Base-by-base conservation (phyloP, 2,888 invertebrate genomes). In the Neria commutata region DNA sequence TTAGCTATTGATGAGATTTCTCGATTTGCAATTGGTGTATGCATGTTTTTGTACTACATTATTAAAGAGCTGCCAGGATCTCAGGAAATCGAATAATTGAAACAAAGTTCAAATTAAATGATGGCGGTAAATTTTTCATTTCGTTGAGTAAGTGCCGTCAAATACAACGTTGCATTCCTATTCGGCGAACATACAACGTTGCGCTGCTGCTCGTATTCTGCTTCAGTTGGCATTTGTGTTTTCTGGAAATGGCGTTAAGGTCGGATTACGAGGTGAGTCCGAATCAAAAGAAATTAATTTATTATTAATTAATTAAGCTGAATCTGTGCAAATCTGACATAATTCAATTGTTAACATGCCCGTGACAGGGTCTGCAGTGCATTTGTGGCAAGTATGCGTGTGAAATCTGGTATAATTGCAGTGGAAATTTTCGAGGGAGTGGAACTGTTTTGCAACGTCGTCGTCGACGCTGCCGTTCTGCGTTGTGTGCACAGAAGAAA, bases 181-280 rank as follows among this genome's bases (percentile, higher is more conserved):
- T n/a, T n/a, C n/a, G n/a, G n/a, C n/a, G n/a, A n/a, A n/a, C n/a
- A n/a, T n/a, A n/a, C 33, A 50, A 46, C 54, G 48, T 34, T 48
- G 50, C 4, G 11, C 5, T 21, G 23, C 33, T 34, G 55, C 21
- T 29, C 46, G 26, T 16, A 17, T 45, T 56, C 48, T 33, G 51
- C 49, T 56, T 53, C 52, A 53, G 56, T 60, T 62, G 58, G 63
- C 63, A 62, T 45, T 54, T 68, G 54, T 54, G 46, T 54, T 54
- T 67, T 66, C 67, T 75, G 71, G 71, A 78, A 78, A 81, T 81
- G 81, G 80, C 80, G 75, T 74, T 77, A 68, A 78, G 79, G 76
- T 80, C 81, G 70, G 77, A 79, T 70, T 80, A 75, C 74, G 81
- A 80, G 80, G 80, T 80, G 72, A 79, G 80, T 74, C 16, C 71